Conservation (phyloP, 2,113 vertebrate species). For the Lampris incognitus region DNA sequence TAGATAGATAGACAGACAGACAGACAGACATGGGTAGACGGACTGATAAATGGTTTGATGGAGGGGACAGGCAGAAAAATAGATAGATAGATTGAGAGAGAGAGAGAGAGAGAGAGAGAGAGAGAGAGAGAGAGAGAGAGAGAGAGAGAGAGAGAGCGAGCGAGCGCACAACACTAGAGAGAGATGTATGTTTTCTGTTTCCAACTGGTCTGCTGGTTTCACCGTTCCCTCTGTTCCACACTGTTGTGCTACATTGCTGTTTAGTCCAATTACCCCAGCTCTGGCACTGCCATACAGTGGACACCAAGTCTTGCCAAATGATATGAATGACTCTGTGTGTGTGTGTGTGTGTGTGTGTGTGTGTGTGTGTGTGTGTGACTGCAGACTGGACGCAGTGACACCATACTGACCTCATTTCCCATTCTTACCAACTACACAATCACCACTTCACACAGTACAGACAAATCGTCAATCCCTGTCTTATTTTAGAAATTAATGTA, state of each 20-base stretch:
- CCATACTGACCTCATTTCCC: conserved; percentile 73
- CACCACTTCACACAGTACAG: conserved; percentile 38
- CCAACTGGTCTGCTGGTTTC: conserved; percentile 38
- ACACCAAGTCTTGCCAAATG: conserved; percentile 74
- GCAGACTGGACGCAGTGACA: conserved; percentile 65
- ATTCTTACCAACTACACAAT: conserved; percentile 62
- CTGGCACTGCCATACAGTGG: conserved; percentile 58
- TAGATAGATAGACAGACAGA: too few relatives aligned
- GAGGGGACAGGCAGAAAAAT: too few relatives aligned
- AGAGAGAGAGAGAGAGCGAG: not conserved
- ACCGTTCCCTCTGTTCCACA: conserved; percentile 42
- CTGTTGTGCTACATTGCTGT: conserved; percentile 64
- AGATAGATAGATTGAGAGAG: not conserved
- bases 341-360: conserved; percentile 42
- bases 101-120: not conserved
- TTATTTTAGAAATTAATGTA: conserved; percentile 45
- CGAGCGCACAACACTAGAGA: not conserved
- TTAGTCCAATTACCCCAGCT: conserved; percentile 71
- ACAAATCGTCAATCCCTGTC: conserved; percentile 63
- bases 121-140: not conserved
- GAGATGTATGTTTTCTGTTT: conserved; percentile 16
- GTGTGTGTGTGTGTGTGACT: conserved; percentile 44
- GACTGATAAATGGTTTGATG: too few relatives aligned
- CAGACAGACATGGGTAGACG: too few relatives aligned
- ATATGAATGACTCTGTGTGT: conserved; percentile 67